Percentiles rank a stretch among this genome's conserved stretches.
Conservation (phyloP, 1,140 invertebrate species). For the Saccostrea cuccullata region DNA sequence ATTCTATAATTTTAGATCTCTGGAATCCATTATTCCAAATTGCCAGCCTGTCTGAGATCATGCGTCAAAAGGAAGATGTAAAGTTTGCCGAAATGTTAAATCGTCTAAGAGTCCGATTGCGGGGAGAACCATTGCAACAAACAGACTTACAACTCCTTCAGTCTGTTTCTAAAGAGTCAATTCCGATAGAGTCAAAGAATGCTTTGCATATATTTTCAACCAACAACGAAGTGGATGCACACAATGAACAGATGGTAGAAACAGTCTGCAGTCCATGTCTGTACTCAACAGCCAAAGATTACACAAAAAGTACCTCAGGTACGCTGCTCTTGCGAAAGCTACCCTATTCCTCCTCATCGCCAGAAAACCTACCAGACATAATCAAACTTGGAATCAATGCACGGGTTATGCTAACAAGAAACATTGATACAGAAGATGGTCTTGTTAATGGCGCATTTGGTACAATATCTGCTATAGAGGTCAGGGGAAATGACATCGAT, state of each 20-base stretch:
- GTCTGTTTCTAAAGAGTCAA: conserved; percentile 6
- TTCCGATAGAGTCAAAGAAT: neutral
- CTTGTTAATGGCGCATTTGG: conserved; percentile 50
- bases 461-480: conserved; percentile 29
- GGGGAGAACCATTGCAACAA: neutral
- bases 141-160: conserved; percentile 12
- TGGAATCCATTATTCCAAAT: conserved; percentile 42
- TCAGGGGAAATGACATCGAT: neutral
- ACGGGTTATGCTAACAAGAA: conserved; percentile 39
- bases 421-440: conserved; percentile 42
- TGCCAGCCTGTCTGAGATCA: conserved; percentile 16
- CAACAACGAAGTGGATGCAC: conserved; percentile 20
- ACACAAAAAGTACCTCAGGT: conserved; percentile 35
- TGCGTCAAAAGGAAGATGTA: conserved; percentile 43
- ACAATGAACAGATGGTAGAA: conserved; percentile 40
- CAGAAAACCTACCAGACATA: conserved; percentile 18
- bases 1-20: neutral
- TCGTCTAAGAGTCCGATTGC: conserved; percentile 17
- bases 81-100: conserved; percentile 40
- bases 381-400: conserved; percentile 21
- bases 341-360: neutral
- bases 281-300: conserved; percentile 30
- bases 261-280: neutral
- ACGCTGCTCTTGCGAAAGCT: neutral
- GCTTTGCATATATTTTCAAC: conserved; percentile 36